These are phyloP conservation scores for Rhabdophis nuchalis DNA, from an alignment of 2,797 vertebrate genomes.

Conservation along the genomic window DNA sequence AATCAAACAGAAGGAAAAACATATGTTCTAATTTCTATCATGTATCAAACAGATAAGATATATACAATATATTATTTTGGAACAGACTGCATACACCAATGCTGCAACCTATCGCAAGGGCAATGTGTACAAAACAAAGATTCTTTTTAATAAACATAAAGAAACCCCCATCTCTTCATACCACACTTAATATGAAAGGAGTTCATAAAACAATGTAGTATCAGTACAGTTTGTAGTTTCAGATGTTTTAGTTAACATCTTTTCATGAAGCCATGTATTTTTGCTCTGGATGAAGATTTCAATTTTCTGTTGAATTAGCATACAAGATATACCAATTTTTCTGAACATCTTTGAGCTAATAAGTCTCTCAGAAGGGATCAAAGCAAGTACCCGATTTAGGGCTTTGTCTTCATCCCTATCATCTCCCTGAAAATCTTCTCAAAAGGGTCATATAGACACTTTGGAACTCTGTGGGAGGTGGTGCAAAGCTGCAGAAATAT, in stretches of 20 bases:
- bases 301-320: neutral
- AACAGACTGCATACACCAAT: neutral
- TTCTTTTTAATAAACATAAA: neutral
- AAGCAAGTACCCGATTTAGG: neutral
- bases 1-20: constrained; percentile 8
- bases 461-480: neutral
- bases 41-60: constrained; percentile 10
- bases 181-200: neutral
- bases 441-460: neutral
- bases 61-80: neutral
- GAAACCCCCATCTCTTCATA: neutral
- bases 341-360: neutral
- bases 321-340: neutral
- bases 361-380: neutral
- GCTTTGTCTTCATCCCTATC: neutral
- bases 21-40: constrained; percentile 4
- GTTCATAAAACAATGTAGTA: neutral
- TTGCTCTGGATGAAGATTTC: neutral
- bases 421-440: neutral
- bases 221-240: neutral
- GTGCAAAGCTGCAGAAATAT: neutral
- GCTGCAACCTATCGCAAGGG: neutral
- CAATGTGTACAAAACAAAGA: neutral
- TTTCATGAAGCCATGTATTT: neutral
- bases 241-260: neutral